Evolutionary conservation across 1,140 invertebrate species (phyloP), one percentile per base, ranked within the genome.

Genomic region (Drosophila punjabiensis): DNA sequence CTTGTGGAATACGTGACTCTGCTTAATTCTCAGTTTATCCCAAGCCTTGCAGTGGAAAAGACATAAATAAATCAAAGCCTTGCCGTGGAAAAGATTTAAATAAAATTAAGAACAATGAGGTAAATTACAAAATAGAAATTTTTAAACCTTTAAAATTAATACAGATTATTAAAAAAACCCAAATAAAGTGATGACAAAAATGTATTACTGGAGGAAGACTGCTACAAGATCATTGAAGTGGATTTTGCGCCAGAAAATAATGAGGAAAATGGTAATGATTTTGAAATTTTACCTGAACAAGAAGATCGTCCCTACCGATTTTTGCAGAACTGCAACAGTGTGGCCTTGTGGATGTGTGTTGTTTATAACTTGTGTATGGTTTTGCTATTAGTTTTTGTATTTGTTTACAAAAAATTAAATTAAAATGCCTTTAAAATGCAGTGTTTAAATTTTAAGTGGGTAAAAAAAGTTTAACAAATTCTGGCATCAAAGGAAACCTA

Each of bases 281-380:
- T n/a, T 4, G 68, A 64, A 14, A 24, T 35, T 10, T 9, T 30
- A 1, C 6, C 20, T 8, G 5, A 13, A 56, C 18, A 9, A 16
- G 20, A 20, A 28, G 20, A 35, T 20, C 20, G 45, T 10, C 33
- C 39, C 1, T 78, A 62, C 32, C 8, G 3, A 8, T 71, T 48
- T 65, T 47, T 67, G 3, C 43, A 48, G 7, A 65, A 59, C n/a
- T 88, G 77, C 62, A 69, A 24, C 5, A 64, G 10, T 30, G 41
- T 79, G n/a, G 47, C 52, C 35, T 35, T 87, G n/a, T 39, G 67
- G 9, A 32, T 84, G 13, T 87, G 84, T 28, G 6, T 68, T 41
- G 10, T 75, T 0, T 84, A 89, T n/a, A 89, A 89, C 33, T 58
- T 66, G 2, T 67, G 48, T n/a, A 70, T 87, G 43, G 13, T 84